Evolutionary conservation across 2,113 vertebrate species (phyloP), one percentile per base, ranked within the genome.

Genomic region (Silurus asotus): DNA sequence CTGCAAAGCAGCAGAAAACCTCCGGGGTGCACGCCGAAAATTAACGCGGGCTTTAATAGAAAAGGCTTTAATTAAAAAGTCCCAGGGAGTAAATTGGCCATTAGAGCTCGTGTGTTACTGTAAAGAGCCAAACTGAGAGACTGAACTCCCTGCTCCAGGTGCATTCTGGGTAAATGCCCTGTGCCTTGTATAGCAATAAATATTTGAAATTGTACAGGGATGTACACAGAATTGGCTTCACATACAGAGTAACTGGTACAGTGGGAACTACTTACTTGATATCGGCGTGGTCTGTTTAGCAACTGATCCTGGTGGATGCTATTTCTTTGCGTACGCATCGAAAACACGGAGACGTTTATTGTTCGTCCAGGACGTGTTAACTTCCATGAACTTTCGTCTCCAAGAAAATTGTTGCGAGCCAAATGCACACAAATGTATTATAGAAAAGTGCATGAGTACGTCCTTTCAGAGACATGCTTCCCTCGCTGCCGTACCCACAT

Each of bases 21-120:
- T 65, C 61, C 14, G 25, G 3, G 25, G 45, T 15, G 80, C 17
- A 13, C 53, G 45, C 25, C 6, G 11, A 17, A 49, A 51, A 82
- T 82, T 82, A 81, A 9, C 79, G 49, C n/a, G 79, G 51, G 20
- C 79, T 81, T 64, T 64, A 49, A 81, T 64, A 81, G 80, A 81
- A 81, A 81, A 51, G 75, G 59, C 19, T 87, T 75, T 81, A 72
- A 81, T 87, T 84, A 53, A 82, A 81, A 51, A 25, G 61, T 51
- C 58, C 64, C 64, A 62, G 74, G 48, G 17, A 45, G 56, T 67
- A 72, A 84, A 84, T 81, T 80, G 65, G 65, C 65, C 69, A 64
- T 84, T 84, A 72, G 82, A 72, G 75, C 55, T 23, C 45, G 45
- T 37, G 55, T 62, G 58, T 74, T 61, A 84, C 55, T 87, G 75